Evolutionary conservation across 2,888 invertebrate species (phyloP).

Genomic region (Meiosimyza decipiens): DNA sequence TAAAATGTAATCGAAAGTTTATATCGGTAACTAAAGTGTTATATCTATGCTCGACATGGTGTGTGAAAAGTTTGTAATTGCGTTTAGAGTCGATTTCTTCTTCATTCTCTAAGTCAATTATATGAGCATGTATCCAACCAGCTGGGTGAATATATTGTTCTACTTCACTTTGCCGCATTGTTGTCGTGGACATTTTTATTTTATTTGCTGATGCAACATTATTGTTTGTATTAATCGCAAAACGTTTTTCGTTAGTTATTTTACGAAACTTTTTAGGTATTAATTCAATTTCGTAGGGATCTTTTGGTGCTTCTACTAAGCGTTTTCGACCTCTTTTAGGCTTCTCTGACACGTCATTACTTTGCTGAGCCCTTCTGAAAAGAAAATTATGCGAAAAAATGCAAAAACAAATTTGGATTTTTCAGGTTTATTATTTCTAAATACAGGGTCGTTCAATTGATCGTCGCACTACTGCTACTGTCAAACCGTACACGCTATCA

Average conservation of each 20-base stretch:
- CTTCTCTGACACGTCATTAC: slow-evolving; percentile 40
- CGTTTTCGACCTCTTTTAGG: slow-evolving; percentile 54
- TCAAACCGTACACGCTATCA: too few relatives aligned
- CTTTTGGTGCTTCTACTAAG: slow-evolving; percentile 47
- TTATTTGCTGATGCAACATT: slow-evolving; percentile 36
- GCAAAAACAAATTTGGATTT: too few relatives aligned
- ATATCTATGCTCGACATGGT: slow-evolving; percentile 63
- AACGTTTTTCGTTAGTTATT: slow-evolving; percentile 55
- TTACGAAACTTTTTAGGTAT: slow-evolving; percentile 54
- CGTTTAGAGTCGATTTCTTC: slow-evolving; percentile 61
- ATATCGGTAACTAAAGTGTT: slow-evolving; percentile 61
- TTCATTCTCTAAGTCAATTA: slow-evolving; percentile 61
- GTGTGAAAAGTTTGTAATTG: slow-evolving; percentile 61
- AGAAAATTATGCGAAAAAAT: neutral
- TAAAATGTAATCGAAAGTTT: slow-evolving; percentile 57
- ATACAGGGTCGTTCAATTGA: too few relatives aligned
- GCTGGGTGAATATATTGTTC: slow-evolving; percentile 57
- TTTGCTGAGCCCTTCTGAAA: slow-evolving; percentile 38
- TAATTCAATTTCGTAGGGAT: slow-evolving; percentile 56
- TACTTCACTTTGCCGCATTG: slow-evolving; percentile 38
- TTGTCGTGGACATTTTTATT: neutral
- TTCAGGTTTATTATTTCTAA: too few relatives aligned
- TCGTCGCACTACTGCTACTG: too few relatives aligned
- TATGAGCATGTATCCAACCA: slow-evolving; percentile 56
- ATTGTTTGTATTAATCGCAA: slow-evolving; percentile 38